Percentiles rank a stretch among this genome's conserved stretches.
Conservation (phyloP, 2,888 invertebrate species). For the Calliphora vomitoria region DNA sequence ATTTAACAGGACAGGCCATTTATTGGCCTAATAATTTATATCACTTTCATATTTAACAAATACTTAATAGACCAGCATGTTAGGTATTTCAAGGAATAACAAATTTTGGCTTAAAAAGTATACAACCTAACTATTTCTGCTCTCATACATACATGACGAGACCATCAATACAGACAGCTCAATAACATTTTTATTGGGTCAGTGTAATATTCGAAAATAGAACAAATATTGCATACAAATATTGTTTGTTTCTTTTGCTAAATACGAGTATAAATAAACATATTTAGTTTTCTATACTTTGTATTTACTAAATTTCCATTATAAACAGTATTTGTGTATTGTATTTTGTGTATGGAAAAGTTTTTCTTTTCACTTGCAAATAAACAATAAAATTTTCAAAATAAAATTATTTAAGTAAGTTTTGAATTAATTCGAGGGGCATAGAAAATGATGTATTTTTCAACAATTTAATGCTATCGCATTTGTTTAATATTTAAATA, state of each 20-base stretch:
- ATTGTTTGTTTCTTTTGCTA: not conserved
- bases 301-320: conserved; percentile 11
- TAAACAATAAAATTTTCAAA: not conserved
- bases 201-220: conserved; percentile 30
- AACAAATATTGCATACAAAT: conserved; percentile 2
- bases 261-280: not conserved
- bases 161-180: conserved; percentile 18
- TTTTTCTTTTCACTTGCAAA: not conserved
- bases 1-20: not conserved
- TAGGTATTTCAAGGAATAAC: not conserved
- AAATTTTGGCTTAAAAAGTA: not conserved
- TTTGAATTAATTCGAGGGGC: not conserved
- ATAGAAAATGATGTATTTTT: conserved; percentile 32
- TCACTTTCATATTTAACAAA: not conserved
- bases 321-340: not conserved
- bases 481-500: conserved; percentile 18
- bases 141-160: not conserved
- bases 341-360: not conserved
- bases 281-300: not conserved
- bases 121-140: not conserved
- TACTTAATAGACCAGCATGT: too few species aligned
- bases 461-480: conserved; percentile 21
- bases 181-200: conserved; percentile 56
- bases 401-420: conserved; percentile 10
- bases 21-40: conserved; percentile 19